Evolutionary conservation across 2,113 vertebrate genomes (phyloP).

Genomic region (Varanus komodoensis): DNA sequence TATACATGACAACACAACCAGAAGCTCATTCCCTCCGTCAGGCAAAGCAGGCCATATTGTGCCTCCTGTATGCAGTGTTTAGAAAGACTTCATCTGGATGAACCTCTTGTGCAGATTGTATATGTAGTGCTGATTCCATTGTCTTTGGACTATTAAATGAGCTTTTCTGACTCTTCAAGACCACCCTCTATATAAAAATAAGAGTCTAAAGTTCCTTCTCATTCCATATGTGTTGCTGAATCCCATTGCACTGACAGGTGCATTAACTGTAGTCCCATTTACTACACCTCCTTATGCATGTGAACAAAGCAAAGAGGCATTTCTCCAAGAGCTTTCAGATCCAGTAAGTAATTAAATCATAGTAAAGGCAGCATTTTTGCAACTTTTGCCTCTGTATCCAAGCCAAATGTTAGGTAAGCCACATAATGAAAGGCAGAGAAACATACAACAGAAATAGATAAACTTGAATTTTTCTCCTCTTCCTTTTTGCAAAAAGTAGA

Average conservation of each 20-base stretch:
- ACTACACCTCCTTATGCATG: neutral
- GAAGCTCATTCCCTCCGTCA: too few species aligned
- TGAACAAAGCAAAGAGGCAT: neutral
- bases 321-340: neutral
- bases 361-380: neutral
- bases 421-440: neutral
- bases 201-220: neutral
- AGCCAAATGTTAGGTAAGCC: fast-evolving
- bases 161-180: neutral
- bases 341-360: neutral
- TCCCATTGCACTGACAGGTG: neutral
- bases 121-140: neutral
- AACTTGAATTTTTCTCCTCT: neutral
- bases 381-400: neutral
- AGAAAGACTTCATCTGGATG: neutral
- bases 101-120: neutral
- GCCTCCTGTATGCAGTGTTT: neutral
- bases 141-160: neutral
- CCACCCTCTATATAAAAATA: neutral
- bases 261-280: neutral
- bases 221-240: fast-evolving
- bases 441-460: neutral
- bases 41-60: neutral
- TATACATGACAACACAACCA: neutral
- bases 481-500: neutral